Evolutionary conservation across 2,888 invertebrate species (phyloP).

Genomic region (Eucera pruinosa): DNA sequence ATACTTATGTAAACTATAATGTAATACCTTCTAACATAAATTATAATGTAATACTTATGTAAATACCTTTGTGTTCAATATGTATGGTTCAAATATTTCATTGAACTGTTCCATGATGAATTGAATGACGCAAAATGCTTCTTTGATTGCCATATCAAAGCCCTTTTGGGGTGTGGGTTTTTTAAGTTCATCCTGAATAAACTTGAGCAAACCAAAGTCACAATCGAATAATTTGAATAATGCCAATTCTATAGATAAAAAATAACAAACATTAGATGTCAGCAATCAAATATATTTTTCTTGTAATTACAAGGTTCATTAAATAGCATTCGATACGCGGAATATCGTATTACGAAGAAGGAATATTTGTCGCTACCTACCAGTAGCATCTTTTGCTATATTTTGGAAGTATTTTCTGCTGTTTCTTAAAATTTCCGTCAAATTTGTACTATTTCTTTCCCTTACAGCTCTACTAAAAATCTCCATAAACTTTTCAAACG

Average conservation of each 20-base stretch:
- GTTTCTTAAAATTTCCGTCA: conserved; percentile 58
- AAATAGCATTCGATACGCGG: not conserved
- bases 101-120: conserved; percentile 71
- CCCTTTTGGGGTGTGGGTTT: conserved; percentile 25
- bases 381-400: conserved; percentile 65
- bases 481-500: conserved; percentile 67
- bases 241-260: conserved; percentile 57
- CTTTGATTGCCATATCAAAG: conserved; percentile 57
- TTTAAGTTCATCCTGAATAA: conserved; percentile 63
- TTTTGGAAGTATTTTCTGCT: conserved; percentile 68
- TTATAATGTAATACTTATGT: conserved; percentile 11
- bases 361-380: conserved; percentile 47
- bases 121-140: conserved; percentile 68
- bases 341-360: not conserved
- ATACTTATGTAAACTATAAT: conserved; percentile 11
- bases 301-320: too few species aligned
- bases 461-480: conserved; percentile 57
- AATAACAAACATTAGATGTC: not conserved
- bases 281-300: too few species aligned
- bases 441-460: conserved; percentile 39
- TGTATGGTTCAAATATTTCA: conserved; percentile 66
- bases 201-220: conserved; percentile 62
- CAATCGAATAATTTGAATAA: conserved; percentile 66
- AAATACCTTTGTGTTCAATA: conserved; percentile 63
- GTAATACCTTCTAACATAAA: too few species aligned